These are phyloP conservation scores for Drosophila ochracea DNA, from an alignment of 2,888 invertebrate species.

Conservation along the genomic window DNA sequence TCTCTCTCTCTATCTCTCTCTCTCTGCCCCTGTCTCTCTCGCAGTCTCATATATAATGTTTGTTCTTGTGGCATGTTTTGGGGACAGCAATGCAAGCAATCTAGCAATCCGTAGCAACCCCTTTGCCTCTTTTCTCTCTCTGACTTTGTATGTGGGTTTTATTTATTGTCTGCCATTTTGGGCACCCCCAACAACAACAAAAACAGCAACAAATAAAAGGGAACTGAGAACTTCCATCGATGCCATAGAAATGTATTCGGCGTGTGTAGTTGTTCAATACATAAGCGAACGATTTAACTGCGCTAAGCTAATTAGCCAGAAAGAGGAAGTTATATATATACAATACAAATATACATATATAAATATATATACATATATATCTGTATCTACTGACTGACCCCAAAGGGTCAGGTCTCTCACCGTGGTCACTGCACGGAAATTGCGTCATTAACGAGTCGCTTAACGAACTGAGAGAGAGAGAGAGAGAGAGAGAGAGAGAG, in stretches of 20 bases:
- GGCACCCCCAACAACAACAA: conserved; percentile 19
- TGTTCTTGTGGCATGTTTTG: conserved; percentile 54
- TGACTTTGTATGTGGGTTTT: conserved; percentile 29
- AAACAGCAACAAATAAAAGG: neutral
- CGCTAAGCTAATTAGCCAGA: conserved; percentile 77
- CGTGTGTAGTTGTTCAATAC: conserved; percentile 50
- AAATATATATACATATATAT: neutral
- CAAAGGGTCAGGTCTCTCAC: conserved; percentile 70
- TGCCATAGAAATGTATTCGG: conserved; percentile 68
- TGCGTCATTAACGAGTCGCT: conserved; percentile 77
- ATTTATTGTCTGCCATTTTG: conserved; percentile 73
- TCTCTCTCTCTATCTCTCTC: neutral
- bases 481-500: neutral
- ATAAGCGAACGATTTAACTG: conserved; percentile 58
- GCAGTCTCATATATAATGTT: conserved; percentile 12
- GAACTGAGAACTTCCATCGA: conserved; percentile 36
- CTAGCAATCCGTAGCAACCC: conserved; percentile 21
- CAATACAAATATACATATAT: neutral
- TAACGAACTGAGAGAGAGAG: conserved; percentile 34
- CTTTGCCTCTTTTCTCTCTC: conserved; percentile 3
- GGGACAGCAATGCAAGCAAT: conserved; percentile 41
- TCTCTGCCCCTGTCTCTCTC: neutral
- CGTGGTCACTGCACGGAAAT: conserved; percentile 68
- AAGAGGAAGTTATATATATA: conserved; percentile 38
- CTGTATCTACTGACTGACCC: conserved; percentile 42